phyloP scores from a whole-genome alignment of 2,888 invertebrate genomes.

The Temnothorax rugatulus region DNA sequence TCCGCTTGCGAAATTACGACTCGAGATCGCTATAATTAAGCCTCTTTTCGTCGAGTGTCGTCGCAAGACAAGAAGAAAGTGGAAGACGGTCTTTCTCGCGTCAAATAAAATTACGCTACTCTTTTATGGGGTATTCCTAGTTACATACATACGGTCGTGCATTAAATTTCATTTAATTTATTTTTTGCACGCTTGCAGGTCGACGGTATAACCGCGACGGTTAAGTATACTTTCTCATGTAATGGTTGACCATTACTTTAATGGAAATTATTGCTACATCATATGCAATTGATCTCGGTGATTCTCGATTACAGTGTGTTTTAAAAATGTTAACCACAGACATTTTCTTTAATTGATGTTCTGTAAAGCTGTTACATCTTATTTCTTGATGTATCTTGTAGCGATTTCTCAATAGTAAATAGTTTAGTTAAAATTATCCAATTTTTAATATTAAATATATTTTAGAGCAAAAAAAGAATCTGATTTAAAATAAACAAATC shows the following conservation, averaged over 20 bases:
- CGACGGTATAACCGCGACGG: background rate
- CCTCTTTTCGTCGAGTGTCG: constrained; percentile 43
- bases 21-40: constrained; percentile 42
- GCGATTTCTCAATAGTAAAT: background rate
- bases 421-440: background rate
- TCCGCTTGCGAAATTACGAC: constrained; percentile 43
- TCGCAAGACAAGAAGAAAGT: constrained; percentile 39
- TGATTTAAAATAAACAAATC: background rate
- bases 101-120: constrained; percentile 31
- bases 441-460: background rate
- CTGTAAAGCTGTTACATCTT: background rate
- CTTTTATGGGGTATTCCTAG: constrained; percentile 34
- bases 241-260: constrained; percentile 22
- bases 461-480: background rate
- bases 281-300: constrained; percentile 8
- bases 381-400: background rate
- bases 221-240: constrained; percentile 30
- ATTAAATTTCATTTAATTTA: constrained; percentile 37
- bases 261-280: constrained; percentile 27
- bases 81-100: constrained; percentile 15
- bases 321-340: constrained; percentile 5
- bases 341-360: background rate
- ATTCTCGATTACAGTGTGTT: background rate
- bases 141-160: background rate
- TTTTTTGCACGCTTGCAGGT: constrained; percentile 15